Base-by-base conservation (phyloP, 2,797 vertebrate species). In the Siniperca obscura region DNA sequence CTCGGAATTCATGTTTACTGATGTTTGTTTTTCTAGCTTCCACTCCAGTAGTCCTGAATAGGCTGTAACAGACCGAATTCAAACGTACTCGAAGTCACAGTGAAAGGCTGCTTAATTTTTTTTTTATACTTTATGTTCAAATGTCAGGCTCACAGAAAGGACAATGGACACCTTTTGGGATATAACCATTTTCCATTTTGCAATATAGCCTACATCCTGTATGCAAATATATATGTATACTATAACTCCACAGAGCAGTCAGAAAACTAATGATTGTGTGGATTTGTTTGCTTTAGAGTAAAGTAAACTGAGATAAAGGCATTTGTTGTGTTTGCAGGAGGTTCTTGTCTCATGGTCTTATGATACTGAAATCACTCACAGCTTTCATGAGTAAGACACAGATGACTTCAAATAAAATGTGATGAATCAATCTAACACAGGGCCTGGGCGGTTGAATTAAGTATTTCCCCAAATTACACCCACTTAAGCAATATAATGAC, bases 361-460 rank as follows among this genome's bases (percentile, higher is more conserved):
- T 81, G 73, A 85, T 59, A 22, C 60, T 72, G 19, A 77, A 55
- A 14, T 46, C 13, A 12, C 60, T 44, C 22, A 65, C n/a, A 30
- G 25, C 30, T 62, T 78, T 80, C 9, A 73, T 76, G 17, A 73
- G 27, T 2, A 74, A 80, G 4, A 74, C 34, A 65, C 85, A 73
- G 19, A 61, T 19, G 66, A 75, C 56, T 56, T 44, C 8, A 48
- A 38, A 61, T 14, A 21, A 30, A 65, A 21, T 10, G 21, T 21
- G 3, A 70, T 62, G 13, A 42, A 16, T 64, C 5, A 6, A 69
- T 5, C 6, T 0, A 59, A 44, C 19, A 50, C 10, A 3, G 14
- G 19, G 11, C 27, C 21, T 10, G 21, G 9, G 56, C 3, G 12
- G 59, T 17, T 30, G 59, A 27, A 75, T 69, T 0, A 1, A 8